These are phyloP conservation scores for Ornithoptera alexandrae DNA, from an alignment of 2,888 invertebrate species.

Conservation along the genomic window DNA sequence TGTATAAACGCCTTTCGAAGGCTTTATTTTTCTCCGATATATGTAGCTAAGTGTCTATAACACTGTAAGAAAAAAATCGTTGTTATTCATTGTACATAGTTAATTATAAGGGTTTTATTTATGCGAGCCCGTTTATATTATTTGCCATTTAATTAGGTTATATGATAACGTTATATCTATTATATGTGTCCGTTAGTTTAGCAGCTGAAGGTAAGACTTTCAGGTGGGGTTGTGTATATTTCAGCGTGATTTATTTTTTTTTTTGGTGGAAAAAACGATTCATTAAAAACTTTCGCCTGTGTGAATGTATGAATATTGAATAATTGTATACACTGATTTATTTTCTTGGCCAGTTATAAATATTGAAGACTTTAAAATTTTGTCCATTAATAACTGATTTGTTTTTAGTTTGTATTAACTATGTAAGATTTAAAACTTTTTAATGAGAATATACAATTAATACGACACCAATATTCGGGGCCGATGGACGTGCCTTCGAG, in stretches of 20 bases:
- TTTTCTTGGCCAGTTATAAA: slow-evolving; percentile 14
- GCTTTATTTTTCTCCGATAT: slow-evolving; percentile 9
- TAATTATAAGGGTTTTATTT: slow-evolving; percentile 7
- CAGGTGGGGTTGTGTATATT: slow-evolving; percentile 2
- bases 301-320: background rate
- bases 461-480: too few relatives aligned
- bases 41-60: slow-evolving; percentile 1
- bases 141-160: slow-evolving; percentile 28
- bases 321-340: background rate
- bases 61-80: slow-evolving; percentile 18
- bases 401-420: background rate
- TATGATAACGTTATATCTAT: slow-evolving; percentile 8
- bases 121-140: slow-evolving; percentile 16
- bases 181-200: slow-evolving; percentile 20
- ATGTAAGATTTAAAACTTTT: background rate
- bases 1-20: background rate
- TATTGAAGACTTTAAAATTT: background rate
- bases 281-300: background rate
- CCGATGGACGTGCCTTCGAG: too few relatives aligned
- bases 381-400: slow-evolving; percentile 5
- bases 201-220: slow-evolving; percentile 27
- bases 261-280: slow-evolving; percentile 20
- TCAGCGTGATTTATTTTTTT: background rate
- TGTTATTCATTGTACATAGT: slow-evolving; percentile 23
- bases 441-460: too few relatives aligned